Conservation (phyloP, 2,797 vertebrate genomes). For the Halcyon badia region DNA sequence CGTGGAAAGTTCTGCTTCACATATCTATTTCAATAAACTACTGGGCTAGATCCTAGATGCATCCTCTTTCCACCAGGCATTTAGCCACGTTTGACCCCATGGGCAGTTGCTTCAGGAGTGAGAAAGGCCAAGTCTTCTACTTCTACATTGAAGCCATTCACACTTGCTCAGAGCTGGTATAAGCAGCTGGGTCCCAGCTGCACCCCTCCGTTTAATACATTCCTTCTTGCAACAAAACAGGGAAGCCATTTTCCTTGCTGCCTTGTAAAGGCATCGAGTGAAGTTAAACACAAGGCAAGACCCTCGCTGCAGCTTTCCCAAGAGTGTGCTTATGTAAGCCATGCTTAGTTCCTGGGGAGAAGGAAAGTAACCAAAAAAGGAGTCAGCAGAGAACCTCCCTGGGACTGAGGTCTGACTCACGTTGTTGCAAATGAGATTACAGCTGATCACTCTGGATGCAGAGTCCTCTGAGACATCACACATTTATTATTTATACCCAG, state of each 20-base stretch:
- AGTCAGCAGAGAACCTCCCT: background rate
- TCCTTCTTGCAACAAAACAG: background rate
- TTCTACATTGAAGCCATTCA: background rate
- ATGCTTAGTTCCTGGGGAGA: background rate
- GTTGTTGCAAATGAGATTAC: background rate
- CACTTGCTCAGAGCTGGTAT: background rate
- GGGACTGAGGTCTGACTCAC: background rate
- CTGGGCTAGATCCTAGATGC: background rate
- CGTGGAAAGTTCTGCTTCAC: background rate
- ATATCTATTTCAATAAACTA: background rate
- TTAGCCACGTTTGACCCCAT: background rate
- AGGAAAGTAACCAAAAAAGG: background rate
- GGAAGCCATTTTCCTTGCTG: slow-evolving; percentile 11
- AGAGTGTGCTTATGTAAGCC: background rate
- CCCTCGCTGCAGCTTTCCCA: background rate
- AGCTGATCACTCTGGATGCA: background rate
- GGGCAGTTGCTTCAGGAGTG: background rate
- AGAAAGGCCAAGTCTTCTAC: background rate
- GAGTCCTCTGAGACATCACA: background rate
- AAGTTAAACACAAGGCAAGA: background rate
- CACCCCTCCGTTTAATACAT: background rate
- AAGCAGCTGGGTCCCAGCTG: slow-evolving; percentile 19
- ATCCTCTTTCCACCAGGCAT: background rate
- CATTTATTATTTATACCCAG: slow-evolving; percentile 15
- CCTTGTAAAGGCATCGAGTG: background rate